Base-by-base conservation (phyloP, 2,113 vertebrate genomes). In the Phalacrocorax pelagicus region DNA sequence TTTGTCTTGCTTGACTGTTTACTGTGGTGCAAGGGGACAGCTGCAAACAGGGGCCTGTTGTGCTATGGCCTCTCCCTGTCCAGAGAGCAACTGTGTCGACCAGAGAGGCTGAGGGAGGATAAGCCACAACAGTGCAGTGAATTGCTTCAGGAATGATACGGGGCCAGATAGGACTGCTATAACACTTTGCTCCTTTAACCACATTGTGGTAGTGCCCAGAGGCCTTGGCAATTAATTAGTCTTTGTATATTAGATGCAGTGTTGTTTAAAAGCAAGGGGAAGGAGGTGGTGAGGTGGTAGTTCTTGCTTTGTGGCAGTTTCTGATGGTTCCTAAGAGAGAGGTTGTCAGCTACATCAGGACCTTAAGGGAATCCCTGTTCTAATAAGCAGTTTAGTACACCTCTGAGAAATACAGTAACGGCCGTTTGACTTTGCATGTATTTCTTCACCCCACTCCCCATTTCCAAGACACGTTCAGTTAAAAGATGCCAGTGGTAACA, bases 91-190 rank as follows among this genome's bases (percentile, higher is more conserved):
- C 65, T 9, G 13, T 4, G 2, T 6, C 42, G 32, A 12, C n/a
- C 47, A 20, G 70, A 12, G 72, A 9, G 32, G 44, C 38, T 7
- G 29, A 27, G n/a, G 18, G 30, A 47, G 61, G 69, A 27, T 7
- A 18, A 40, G 34, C 12, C 38, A 2, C 34, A 8, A 2, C 27
- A 4, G 34, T 1, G 29, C 38, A 1, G 34, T 1, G 29, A 42
- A 1, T 46, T 20, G 70, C 36, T 36, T 34, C 57, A 15, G 62
- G n/a, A 44, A 5, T 11, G n/a, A 12, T 57, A 62, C 27, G 4
- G 21, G 24, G 40, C 52, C 5, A 24, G 52, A 36, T 0, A 7
- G 15, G 6, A 10, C 63, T 80, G 74, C 52, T 6, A 0, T 6
- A 24, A 30, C 15, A 4, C 11, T 52, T 14, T 30, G 21, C 15